A percentile compares a stretch with the other conserved stretches of the same genome.
Evolutionary conservation across 2,888 invertebrate genomes (phyloP).

Genomic region (Eilema griseolum): DNA sequence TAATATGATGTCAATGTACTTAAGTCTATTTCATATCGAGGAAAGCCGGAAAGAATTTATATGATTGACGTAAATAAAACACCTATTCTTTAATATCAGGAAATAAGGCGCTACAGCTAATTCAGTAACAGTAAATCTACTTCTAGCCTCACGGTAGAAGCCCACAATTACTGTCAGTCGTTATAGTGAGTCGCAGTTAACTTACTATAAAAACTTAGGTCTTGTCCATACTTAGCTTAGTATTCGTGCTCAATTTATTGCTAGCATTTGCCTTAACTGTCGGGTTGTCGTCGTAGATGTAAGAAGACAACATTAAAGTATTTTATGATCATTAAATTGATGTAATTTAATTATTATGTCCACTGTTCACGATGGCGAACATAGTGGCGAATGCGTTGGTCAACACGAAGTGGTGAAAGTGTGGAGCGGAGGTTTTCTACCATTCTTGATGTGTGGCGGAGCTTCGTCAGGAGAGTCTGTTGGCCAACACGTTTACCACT

Average conservation of each 20-base stretch:
- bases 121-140: not conserved
- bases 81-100: not conserved
- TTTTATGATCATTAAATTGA: not conserved
- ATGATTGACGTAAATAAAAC: not conserved
- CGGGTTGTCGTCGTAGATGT: not conserved
- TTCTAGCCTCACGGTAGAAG: conserved; percentile 3
- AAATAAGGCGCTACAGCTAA: conserved; percentile 1
- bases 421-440: too few relatives aligned
- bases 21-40: not conserved
- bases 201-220: not conserved
- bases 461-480: too few relatives aligned
- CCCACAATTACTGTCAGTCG: not conserved
- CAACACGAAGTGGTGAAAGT: too few relatives aligned
- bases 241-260: not conserved
- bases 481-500: too few relatives aligned
- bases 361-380: too few relatives aligned
- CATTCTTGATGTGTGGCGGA: too few relatives aligned
- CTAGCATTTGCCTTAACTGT: not conserved
- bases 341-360: not conserved
- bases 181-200: not conserved
- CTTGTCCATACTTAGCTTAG: not conserved
- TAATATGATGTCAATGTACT: too few relatives aligned
- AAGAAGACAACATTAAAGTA: not conserved
- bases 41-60: conserved; percentile 2
- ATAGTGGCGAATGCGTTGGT: too few relatives aligned